A percentile compares a stretch with the other conserved stretches of the same genome.
Evolutionary conservation across 2,797 vertebrate genomes (phyloP).

Genomic region (Australoheros facetus): DNA sequence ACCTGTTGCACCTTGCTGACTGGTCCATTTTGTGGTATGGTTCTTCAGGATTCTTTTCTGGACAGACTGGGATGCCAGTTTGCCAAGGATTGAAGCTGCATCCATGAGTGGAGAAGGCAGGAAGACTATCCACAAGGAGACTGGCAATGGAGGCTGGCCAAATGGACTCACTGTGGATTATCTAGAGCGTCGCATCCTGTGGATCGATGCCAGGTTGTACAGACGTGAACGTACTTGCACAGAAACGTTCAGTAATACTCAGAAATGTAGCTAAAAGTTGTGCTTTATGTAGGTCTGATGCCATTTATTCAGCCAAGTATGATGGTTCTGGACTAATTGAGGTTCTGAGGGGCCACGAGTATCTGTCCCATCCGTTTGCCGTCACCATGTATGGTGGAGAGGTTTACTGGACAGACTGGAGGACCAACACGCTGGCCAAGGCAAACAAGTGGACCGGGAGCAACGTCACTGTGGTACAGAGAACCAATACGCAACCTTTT

Average conservation of each 20-base stretch:
- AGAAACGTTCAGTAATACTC: neutral
- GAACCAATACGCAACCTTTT: conserved; percentile 95
- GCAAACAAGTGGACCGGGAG: conserved; percentile 97
- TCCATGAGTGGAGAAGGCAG: conserved; percentile 96
- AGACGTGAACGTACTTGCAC: neutral
- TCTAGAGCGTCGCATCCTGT: conserved; percentile 93
- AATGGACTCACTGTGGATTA: conserved; percentile 97
- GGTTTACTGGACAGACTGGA: conserved; percentile 98
- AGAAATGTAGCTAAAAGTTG: neutral
- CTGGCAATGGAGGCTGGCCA: conserved; percentile 94
- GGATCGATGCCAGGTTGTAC: conserved; percentile 95
- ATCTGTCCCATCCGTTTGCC: conserved; percentile 95
- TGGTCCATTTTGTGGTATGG: conserved; percentile 1
- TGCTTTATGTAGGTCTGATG: conserved; percentile 86
- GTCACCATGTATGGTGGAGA: conserved; percentile 95
- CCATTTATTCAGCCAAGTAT: conserved; percentile 95
- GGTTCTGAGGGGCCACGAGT: conserved; percentile 93
- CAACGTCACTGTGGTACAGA: conserved; percentile 96
- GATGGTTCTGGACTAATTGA: conserved; percentile 92
- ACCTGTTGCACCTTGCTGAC: neutral
- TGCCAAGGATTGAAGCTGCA: conserved; percentile 95
- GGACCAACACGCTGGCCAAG: conserved; percentile 94
- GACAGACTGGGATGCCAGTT: conserved; percentile 98
- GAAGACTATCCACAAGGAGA: conserved; percentile 95
- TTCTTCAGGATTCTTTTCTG: conserved; percentile 92